Evolutionary conservation across 1,140 invertebrate species (phyloP), one percentile per base, ranked within the genome.

Genomic region (Heliconius congener): DNA sequence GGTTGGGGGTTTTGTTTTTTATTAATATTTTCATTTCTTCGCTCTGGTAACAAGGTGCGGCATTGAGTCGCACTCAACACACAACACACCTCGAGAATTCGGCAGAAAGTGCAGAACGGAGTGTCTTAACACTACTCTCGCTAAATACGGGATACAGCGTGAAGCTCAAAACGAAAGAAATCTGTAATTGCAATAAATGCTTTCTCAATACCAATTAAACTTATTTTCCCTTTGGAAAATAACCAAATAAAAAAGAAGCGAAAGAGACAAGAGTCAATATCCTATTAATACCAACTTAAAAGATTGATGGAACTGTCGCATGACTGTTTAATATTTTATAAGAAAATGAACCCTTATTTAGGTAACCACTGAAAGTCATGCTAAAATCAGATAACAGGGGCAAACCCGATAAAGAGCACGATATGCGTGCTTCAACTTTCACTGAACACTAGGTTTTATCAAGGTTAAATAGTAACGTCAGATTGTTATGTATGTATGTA

Each of bases 281-380:
- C 27, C 16, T 39, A 30, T 30, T 19, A 37, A 30, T 42, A 39
- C n/a, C 39, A 27, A 83, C 82, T 84, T 79, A 83, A 16, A 52
- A 77, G 86, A 86, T 84, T 85, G 83, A 88, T 84, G 82, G 79
- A 83, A 83, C 81, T 84, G 84, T 85, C 81, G 83, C 83, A 81
- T 81, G 81, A 83, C 81, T 73, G 71, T 75, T 85, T 74, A 82
- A 83, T 74, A 80, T 77, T 42, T 82, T 81, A 27, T 55, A 77
- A 71, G 46, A 71, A 76, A 52, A 75, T 34, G 13, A 66, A 66
- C 27, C 9, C 71, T 74, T 75, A 79, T 71, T 72, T 79, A 57
- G 57, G 71, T 74, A 55, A 79, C 46, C 46, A 18, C 55, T 42
- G 71, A 72, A 77, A 77, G 52, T 79, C 72, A 73, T 75, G 78